A percentile compares a stretch with the other conserved stretches of the same genome.
Conservation (phyloP, 92 coral and sea anemone species). For the Parazoanthus atlanticus region DNA sequence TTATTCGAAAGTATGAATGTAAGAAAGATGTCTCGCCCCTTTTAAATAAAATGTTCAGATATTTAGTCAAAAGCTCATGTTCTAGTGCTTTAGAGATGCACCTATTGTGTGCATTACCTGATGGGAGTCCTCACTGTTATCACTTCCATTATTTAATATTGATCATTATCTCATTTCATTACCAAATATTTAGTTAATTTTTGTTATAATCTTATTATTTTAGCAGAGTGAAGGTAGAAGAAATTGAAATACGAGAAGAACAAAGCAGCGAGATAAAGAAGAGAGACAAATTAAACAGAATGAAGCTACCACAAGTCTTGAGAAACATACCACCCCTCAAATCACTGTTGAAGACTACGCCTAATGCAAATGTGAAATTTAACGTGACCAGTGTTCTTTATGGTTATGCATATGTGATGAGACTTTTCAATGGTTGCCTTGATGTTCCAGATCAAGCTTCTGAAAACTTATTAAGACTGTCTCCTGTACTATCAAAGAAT, state of each 20-base stretch:
- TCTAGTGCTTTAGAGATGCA: too few species aligned
- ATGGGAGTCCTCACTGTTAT: too few species aligned
- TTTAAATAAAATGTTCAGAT: too few species aligned
- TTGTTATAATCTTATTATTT: neutral
- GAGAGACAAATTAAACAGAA: neutral
- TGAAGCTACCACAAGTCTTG: slow-evolving; percentile 45
- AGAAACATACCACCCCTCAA: slow-evolving; percentile 58
- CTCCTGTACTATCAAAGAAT: slow-evolving; percentile 76
- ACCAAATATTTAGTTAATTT: neutral
- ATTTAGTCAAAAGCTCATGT: too few species aligned
- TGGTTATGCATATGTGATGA: slow-evolving; percentile 82
- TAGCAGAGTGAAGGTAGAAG: slow-evolving; percentile 9
- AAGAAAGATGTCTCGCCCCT: too few species aligned
- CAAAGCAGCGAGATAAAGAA: slow-evolving; percentile 1
- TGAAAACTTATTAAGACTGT: slow-evolving; percentile 65
- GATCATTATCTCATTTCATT: too few species aligned
- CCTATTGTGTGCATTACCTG: too few species aligned
- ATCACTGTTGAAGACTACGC: slow-evolving; percentile 53
- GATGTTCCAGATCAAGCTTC: slow-evolving; percentile 67
- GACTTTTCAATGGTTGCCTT: slow-evolving; percentile 87
- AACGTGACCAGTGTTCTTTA: slow-evolving; percentile 77
- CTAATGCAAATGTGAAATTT: slow-evolving; percentile 67
- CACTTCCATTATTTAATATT: neutral
- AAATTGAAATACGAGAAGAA: neutral
- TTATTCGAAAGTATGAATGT: too few species aligned